These are phyloP conservation scores for Pitangus sulphuratus DNA, from an alignment of 2,797 vertebrate genomes.

Conservation along the genomic window DNA sequence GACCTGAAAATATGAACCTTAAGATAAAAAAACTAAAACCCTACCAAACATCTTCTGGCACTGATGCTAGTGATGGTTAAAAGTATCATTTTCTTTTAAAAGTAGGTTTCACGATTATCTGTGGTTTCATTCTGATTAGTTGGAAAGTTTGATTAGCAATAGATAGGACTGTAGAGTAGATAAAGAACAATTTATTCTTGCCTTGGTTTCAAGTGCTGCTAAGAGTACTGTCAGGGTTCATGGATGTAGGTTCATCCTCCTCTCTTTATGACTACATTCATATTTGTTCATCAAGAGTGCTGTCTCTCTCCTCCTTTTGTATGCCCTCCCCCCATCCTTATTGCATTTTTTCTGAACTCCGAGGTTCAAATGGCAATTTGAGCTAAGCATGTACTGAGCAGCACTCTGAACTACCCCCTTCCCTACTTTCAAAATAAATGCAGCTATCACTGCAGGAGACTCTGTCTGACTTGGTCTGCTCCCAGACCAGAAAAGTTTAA, in stretches of 20 bases:
- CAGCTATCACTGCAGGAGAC: neutral
- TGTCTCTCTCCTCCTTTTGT: neutral
- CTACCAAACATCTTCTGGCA: neutral
- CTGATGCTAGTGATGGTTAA: neutral
- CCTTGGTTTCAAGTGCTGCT: neutral
- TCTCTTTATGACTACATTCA: neutral
- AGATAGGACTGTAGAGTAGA: neutral
- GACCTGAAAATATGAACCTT: neutral
- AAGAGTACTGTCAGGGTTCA: neutral
- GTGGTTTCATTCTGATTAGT: conserved; percentile 39
- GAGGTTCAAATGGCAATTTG: neutral
- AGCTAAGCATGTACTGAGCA: neutral
- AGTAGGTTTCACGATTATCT: neutral
- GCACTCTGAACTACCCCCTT: neutral
- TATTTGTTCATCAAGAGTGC: neutral
- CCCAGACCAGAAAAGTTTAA: conserved; percentile 8
- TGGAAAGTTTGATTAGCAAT: conserved; percentile 38
- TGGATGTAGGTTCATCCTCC: neutral
- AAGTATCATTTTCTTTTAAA: neutral
- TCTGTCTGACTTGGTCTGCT: conserved; percentile 6
- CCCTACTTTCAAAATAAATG: conserved; percentile 19
- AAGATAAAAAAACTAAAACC: neutral
- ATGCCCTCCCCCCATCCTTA: accelerated
- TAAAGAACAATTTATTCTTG: neutral
- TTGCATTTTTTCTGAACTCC: neutral